These are phyloP conservation scores for Eueides isabella DNA, from an alignment of 1,140 invertebrate genomes.

Conservation along the genomic window DNA sequence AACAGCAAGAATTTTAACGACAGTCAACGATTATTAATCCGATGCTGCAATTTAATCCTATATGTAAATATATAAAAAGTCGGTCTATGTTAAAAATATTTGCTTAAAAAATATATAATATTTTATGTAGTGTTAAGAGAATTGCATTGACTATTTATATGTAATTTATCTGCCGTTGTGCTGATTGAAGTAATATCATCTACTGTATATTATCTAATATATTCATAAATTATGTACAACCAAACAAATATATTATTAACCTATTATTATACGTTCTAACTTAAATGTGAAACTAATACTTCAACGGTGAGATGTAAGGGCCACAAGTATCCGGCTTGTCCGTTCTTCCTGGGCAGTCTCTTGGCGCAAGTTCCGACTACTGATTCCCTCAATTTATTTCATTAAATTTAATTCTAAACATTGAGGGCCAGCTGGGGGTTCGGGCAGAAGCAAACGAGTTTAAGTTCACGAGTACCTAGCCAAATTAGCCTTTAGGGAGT, in stretches of 20 bases:
- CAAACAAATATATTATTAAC: background rate
- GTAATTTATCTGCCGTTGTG: too few species aligned
- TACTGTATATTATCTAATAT: background rate
- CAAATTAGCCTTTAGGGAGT: slow-evolving; percentile 82
- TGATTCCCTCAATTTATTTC: slow-evolving; percentile 76
- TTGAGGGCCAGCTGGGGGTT: slow-evolving; percentile 70
- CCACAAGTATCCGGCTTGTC: slow-evolving; percentile 51
- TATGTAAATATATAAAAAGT: background rate
- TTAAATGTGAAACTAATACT: slow-evolving; percentile 25
- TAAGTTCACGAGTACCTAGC: slow-evolving; percentile 73
- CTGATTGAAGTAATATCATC: too few species aligned
- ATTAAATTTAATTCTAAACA: slow-evolving; percentile 80
- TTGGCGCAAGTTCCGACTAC: slow-evolving; percentile 60
- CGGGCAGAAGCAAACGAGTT: slow-evolving; percentile 78
- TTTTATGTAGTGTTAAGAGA: too few species aligned
- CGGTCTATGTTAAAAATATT: background rate
- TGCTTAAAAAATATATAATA: too few species aligned
- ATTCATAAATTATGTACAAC: background rate
- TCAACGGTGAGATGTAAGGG: slow-evolving; percentile 25
- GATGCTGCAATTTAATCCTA: background rate
- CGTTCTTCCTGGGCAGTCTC: slow-evolving; percentile 40
- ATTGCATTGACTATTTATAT: too few species aligned
- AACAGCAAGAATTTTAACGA: slow-evolving; percentile 47
- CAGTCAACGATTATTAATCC: slow-evolving; percentile 43
- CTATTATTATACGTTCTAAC: slow-evolving; percentile 4